Percentiles rank a stretch among this genome's conserved stretches.
Evolutionary conservation across 2,888 invertebrate genomes (phyloP).

Genomic region (Thereva nobilitata): DNA sequence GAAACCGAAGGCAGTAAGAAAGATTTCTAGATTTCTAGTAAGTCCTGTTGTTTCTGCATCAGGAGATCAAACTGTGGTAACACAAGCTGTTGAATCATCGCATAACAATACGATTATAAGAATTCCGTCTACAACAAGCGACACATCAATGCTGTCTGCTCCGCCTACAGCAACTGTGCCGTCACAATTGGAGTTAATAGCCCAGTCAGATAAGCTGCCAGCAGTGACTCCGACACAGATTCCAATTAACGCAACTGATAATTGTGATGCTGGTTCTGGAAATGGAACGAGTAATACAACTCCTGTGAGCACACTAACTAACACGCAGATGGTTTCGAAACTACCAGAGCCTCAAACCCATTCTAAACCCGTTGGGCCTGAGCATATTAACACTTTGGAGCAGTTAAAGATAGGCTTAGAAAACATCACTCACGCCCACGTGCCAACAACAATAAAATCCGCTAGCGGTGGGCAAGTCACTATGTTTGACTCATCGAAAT

Average conservation of each 20-base stretch:
- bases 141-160: neutral
- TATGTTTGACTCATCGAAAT: no score
- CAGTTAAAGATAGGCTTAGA: slow-evolving; percentile 64
- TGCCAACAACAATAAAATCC: slow-evolving; percentile 44
- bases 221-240: neutral
- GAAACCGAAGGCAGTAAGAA: slow-evolving; percentile 65
- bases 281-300: neutral
- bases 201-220: neutral
- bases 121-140: no score
- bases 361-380: slow-evolving; percentile 52
- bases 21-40: slow-evolving; percentile 80
- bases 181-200: no score
- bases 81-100: slow-evolving; percentile 41
- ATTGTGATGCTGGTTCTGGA: neutral
- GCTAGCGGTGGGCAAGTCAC: slow-evolving; percentile 21
- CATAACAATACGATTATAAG: neutral
- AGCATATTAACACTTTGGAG: slow-evolving; percentile 62
- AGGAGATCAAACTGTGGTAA: slow-evolving; percentile 40
- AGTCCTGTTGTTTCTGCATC: slow-evolving; percentile 71
- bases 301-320: neutral
- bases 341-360: slow-evolving; percentile 7
- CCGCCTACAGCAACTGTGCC: neutral
- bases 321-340: neutral
- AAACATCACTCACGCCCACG: slow-evolving; percentile 63
- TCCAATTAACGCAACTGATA: neutral